These are phyloP conservation scores for Heliothis subflexa DNA, from an alignment of 1,140 invertebrate genomes.

Conservation along the genomic window DNA sequence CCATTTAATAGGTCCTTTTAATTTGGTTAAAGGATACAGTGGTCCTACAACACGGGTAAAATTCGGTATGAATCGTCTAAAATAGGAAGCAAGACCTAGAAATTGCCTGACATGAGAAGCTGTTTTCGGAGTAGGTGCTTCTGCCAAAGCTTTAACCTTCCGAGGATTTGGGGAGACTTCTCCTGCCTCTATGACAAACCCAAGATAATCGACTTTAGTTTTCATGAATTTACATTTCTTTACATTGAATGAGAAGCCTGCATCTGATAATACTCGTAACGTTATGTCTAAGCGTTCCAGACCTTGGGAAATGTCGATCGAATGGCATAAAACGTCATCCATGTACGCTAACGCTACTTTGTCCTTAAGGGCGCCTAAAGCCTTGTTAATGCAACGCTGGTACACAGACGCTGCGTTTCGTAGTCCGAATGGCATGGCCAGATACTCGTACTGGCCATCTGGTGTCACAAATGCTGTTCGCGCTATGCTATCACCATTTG, in stretches of 20 bases:
- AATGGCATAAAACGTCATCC: conserved; percentile 51
- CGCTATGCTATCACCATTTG: conserved; percentile 44
- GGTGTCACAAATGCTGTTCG: conserved; percentile 47
- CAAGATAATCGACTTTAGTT: conserved; percentile 45
- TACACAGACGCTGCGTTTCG: conserved; percentile 40
- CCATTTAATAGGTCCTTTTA: conserved; percentile 29
- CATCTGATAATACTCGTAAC: conserved; percentile 17
- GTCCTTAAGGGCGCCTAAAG: conserved; percentile 33
- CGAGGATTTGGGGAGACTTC: conserved; percentile 44
- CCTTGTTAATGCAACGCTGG: conserved; percentile 42
- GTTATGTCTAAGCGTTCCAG: conserved; percentile 16
- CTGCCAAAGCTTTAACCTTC: conserved; percentile 46
- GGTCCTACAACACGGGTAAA: background rate
- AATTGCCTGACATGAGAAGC: conserved; percentile 50
- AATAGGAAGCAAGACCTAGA: conserved; percentile 49
- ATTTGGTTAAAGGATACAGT: background rate
- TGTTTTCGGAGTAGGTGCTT: conserved; percentile 27
- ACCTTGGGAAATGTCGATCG: background rate
- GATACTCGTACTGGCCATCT: conserved; percentile 42
- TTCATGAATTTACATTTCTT: conserved; percentile 53
- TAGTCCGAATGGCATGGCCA: conserved; percentile 49
- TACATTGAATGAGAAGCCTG: conserved; percentile 51
- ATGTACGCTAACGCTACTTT: conserved; percentile 37
- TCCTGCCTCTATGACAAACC: conserved; percentile 41
- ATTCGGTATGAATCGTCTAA: conserved; percentile 41